Evolutionary conservation across 2,888 invertebrate species (phyloP), one percentile per base, ranked within the genome.

Genomic region (Abrostola tripartita): DNA sequence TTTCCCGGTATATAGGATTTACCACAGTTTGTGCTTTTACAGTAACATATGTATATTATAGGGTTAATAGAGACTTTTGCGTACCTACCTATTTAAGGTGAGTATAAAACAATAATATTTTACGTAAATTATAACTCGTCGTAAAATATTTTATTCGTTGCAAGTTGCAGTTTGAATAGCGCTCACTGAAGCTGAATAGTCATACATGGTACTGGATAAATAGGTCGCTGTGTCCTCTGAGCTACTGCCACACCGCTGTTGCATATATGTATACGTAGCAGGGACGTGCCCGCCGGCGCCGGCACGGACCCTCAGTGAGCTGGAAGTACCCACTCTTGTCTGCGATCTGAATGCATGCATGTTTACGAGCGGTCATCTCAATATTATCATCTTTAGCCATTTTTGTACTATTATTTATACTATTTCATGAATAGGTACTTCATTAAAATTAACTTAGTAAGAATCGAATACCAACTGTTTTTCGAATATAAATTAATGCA

Each of bases 401-500:
- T 24, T 24, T n/a, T 40, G 1, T 58, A 40, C 38, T 65, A 59
- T 63, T 37, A 54, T 58, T 55, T 57, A 47, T 37, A 24, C 14
- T 14, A 51, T 37, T 47, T 47, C 12, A 44, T 44, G 5, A 5
- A 44, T 14, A 8, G 6, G 42, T 42, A 59, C 38, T n/a, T 36
- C n/a, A 37, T 6, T 12, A n/a, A 40, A 36, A 37, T 36, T 41
- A 52, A 37, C 6, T 11, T 55, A 51, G n/a, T 44, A 44, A 54
- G 58, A 9, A 47, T 51, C 41, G 36, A 68, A 37, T 56, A 53
- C 56, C 37, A 42, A 57, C 24, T 54, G 58, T 53, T 38, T 35
- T 60, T 63, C 51, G 51, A 60, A 69, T 72, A 59, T 65, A 37
- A 61, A 61, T 53, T 51, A 49, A 63, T 73, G 63, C 71, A 75